phyloP scores from a whole-genome alignment of 1,140 invertebrate genomes.

The Leptopilina clavipes region DNA sequence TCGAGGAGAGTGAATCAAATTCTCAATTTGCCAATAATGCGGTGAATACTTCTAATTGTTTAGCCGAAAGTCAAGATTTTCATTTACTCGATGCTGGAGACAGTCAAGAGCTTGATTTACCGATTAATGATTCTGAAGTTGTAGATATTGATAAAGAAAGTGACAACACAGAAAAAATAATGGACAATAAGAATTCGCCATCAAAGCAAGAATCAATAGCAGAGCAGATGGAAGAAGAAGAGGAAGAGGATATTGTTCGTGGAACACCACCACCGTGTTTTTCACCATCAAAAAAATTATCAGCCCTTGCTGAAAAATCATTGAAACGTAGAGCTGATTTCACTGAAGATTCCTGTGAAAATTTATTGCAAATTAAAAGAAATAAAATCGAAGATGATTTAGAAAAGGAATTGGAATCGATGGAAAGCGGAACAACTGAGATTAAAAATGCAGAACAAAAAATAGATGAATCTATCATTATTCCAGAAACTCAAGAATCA shows the following conservation, averaged over 20 bases:
- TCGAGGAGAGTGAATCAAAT: slow-evolving; percentile 39
- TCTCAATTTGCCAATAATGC: slow-evolving; percentile 13
- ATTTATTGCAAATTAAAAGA: slow-evolving; percentile 37
- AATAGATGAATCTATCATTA: slow-evolving; percentile 35
- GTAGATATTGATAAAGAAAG: background rate
- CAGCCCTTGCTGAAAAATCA: background rate
- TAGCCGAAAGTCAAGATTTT: slow-evolving; percentile 65
- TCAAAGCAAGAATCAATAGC: background rate
- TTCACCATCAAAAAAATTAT: slow-evolving; percentile 44
- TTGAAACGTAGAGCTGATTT: slow-evolving; percentile 57
- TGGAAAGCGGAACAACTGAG: slow-evolving; percentile 37
- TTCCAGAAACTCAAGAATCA: slow-evolving; percentile 46
- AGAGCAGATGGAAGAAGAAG: slow-evolving; percentile 47
- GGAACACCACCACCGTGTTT: slow-evolving; percentile 57
- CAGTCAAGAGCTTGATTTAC: slow-evolving; percentile 33
- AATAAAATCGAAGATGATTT: slow-evolving; percentile 41
- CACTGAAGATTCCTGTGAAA: slow-evolving; percentile 41
- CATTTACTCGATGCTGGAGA: slow-evolving; percentile 51
- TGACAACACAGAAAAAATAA: slow-evolving; percentile 4
- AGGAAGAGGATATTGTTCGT: slow-evolving; percentile 62
- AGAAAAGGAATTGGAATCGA: slow-evolving; percentile 36
- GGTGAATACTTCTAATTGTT: slow-evolving; percentile 20
- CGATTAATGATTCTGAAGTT: background rate
- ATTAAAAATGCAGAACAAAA: slow-evolving; percentile 37
- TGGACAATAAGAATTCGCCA: slow-evolving; percentile 22